Conservation (phyloP, 2,797 vertebrate genomes). For the Crenichthys baileyi region DNA sequence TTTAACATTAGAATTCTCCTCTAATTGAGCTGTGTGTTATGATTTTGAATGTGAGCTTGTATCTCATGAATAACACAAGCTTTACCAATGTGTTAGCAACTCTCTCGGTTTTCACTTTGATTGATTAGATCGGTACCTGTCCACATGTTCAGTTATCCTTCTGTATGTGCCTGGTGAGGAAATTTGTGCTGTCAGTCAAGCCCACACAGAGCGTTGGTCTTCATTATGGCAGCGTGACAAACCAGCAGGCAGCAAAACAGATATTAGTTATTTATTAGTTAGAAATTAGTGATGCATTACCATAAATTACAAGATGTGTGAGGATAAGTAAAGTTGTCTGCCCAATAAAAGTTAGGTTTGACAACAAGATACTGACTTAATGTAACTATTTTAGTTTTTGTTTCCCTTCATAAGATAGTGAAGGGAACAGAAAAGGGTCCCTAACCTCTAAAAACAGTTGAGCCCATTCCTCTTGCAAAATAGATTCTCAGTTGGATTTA, state of each 20-base stretch:
- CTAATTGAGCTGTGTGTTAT: not conserved
- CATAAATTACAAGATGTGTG: not conserved
- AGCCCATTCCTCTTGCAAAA: not conserved
- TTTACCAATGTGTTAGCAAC: not conserved
- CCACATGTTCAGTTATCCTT: not conserved
- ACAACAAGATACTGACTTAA: not conserved
- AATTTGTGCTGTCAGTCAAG: slow-evolving; percentile 10
- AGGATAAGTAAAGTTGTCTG: not conserved
- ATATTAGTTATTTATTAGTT: not conserved
- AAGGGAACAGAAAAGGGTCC: not conserved
- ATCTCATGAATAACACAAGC: not conserved
- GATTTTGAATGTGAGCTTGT: not conserved
- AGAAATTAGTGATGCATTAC: not conserved
- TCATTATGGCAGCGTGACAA: not conserved
- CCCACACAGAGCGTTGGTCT: slow-evolving; percentile 6
- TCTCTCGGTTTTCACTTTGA: not conserved
- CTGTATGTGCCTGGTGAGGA: not conserved
- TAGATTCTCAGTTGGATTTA: not conserved
- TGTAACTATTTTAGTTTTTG: not conserved
- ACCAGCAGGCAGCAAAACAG: not conserved
- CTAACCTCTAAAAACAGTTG: too few relatives aligned
- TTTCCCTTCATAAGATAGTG: not conserved
- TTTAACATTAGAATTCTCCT: not conserved
- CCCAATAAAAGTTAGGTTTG: not conserved
- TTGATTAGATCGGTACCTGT: slow-evolving; percentile 32